phyloP scores from a whole-genome alignment of 2,113 vertebrate species.

The Mungos mungo region DNA sequence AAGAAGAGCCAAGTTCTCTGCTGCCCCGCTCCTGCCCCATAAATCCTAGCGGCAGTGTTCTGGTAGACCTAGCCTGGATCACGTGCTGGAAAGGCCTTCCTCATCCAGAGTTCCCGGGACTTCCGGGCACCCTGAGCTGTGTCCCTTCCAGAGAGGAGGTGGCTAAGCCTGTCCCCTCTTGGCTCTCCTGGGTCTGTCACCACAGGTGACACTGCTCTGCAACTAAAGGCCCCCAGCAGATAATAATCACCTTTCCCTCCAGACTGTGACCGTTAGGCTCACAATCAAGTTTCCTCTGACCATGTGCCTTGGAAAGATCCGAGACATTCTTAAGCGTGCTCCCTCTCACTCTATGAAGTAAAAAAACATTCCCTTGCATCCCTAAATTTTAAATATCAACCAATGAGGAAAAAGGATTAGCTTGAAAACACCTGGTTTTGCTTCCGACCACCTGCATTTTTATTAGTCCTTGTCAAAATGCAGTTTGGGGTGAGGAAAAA shows the following conservation, averaged over 20 bases:
- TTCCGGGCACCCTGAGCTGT: background rate
- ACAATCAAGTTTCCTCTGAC: background rate
- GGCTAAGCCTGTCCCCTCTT: background rate
- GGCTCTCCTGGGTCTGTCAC: background rate
- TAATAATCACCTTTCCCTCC: background rate
- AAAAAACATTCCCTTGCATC: background rate
- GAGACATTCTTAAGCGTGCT: background rate
- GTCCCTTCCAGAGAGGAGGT: background rate
- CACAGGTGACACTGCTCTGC: background rate
- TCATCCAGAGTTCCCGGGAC: background rate
- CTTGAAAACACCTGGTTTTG: background rate
- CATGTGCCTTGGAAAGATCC: background rate
- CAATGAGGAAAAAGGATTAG: background rate
- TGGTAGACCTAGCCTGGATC: background rate
- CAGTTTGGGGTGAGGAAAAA: background rate
- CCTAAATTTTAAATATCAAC: background rate
- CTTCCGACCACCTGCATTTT: background rate
- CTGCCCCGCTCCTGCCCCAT: background rate
- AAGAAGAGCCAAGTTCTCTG: background rate
- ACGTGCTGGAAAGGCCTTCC: background rate
- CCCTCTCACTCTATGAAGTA: background rate
- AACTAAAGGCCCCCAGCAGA: background rate
- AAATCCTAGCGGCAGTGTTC: background rate
- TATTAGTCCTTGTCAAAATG: slow-evolving; percentile 17
- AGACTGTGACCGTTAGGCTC: background rate